A percentile compares a stretch with the other conserved stretches of the same genome.
phyloP scores from a whole-genome alignment of 2,888 invertebrate species.

The Ctenicera cuprea region DNA sequence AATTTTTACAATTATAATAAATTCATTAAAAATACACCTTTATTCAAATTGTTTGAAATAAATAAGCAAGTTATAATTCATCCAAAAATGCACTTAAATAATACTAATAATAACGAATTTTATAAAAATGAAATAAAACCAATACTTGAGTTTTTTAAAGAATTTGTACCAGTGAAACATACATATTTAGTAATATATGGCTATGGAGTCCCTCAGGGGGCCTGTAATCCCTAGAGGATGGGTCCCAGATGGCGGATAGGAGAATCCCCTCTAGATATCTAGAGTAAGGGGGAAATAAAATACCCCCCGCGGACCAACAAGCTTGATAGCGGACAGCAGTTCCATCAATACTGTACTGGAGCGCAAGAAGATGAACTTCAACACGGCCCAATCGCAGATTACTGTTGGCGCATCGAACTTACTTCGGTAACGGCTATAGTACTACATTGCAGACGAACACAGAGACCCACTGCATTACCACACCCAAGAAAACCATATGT shows the following conservation, averaged over 20 bases:
- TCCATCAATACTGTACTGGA: neutral
- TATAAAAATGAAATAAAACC: too few relatives aligned
- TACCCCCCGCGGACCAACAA: conserved; percentile 3
- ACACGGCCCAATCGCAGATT: neutral
- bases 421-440: conserved; percentile 5
- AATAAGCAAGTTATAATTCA: too few relatives aligned
- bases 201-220: neutral
- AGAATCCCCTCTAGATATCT: conserved; percentile 3
- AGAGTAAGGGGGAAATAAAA: neutral
- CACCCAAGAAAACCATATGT: conserved; percentile 4
- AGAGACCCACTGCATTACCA: neutral
- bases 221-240: conserved; percentile 21
- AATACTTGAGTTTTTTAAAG: too few relatives aligned
- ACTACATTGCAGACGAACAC: too few relatives aligned
- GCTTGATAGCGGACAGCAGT: neutral
- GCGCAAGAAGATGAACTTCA: neutral
- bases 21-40: too few relatives aligned
- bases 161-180: too few relatives aligned
- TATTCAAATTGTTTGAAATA: too few relatives aligned
- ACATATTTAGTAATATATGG: too few relatives aligned
- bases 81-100: too few relatives aligned
- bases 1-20: too few relatives aligned
- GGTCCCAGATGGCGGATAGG: conserved; percentile 17
- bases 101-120: too few relatives aligned
- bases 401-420: neutral